Percentiles rank a stretch among this genome's conserved stretches.
These are phyloP conservation scores for Erinaceus europaeus DNA, from an alignment of 2,113 vertebrate genomes.

Conservation along the genomic window DNA sequence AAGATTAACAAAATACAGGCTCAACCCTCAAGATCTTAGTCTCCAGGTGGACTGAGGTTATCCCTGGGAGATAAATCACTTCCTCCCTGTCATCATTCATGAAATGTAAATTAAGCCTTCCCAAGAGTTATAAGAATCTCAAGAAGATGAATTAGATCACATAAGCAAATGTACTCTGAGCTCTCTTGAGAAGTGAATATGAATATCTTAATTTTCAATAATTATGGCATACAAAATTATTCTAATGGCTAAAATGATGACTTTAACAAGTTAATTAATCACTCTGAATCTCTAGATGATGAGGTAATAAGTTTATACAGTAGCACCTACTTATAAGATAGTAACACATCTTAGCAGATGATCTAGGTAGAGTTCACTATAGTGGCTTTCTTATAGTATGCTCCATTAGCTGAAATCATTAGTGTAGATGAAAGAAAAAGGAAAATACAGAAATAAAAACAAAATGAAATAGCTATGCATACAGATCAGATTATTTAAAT, in stretches of 20 bases:
- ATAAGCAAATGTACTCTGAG: neutral
- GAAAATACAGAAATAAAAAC: too few species aligned
- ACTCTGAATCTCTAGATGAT: neutral
- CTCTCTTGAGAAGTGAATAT: neutral
- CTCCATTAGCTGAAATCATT: neutral
- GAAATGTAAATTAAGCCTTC: neutral
- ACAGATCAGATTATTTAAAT: neutral
- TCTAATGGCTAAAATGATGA: neutral
- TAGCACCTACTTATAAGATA: neutral
- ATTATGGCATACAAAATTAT: conserved; percentile 28
- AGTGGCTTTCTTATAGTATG: neutral
- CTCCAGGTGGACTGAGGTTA: neutral
- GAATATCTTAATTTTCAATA: conserved; percentile 12
- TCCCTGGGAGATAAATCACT: neutral
- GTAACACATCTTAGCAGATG: neutral
- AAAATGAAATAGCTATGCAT: too few species aligned
- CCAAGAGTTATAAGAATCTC: neutral
- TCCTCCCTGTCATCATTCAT: rapidly evolving
- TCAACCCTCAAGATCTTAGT: neutral
- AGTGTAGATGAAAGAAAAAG: too few species aligned
- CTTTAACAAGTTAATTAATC: conserved; percentile 18
- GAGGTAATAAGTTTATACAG: neutral
- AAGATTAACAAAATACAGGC: neutral
- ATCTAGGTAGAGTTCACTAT: neutral
- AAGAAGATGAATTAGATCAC: neutral